phyloP scores from a whole-genome alignment of 2,797 vertebrate species.

The Gadopsis bispinosus region DNA sequence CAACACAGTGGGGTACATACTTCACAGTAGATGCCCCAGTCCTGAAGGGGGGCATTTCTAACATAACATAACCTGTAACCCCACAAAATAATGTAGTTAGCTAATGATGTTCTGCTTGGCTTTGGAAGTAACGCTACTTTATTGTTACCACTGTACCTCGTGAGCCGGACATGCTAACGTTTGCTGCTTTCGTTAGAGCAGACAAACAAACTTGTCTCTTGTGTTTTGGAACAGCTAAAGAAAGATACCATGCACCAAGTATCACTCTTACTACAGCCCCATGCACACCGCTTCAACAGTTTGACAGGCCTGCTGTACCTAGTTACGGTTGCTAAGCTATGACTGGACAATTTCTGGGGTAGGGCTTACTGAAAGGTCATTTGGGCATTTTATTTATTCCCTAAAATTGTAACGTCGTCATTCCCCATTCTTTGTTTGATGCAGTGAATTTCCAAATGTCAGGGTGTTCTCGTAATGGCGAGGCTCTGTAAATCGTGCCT shows the following conservation, averaged over 20 bases:
- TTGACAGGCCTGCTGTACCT: neutral
- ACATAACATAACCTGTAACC: neutral
- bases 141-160: neutral
- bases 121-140: neutral
- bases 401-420: neutral
- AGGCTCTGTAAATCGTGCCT: constrained; percentile 47
- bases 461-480: constrained; percentile 11
- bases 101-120: neutral
- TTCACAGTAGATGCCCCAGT: neutral
- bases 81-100: neutral
- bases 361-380: neutral
- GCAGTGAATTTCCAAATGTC: constrained; percentile 27
- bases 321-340: neutral
- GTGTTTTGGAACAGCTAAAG: constrained; percentile 15
- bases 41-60: neutral
- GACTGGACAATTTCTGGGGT: neutral
- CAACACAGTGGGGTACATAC: neutral
- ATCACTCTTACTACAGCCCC: neutral
- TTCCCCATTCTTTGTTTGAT: neutral
- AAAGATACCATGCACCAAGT: no score
- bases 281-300: neutral
- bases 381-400: neutral
- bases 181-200: neutral
- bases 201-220: neutral
- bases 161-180: neutral